Evolutionary conservation across 2,797 vertebrate species (phyloP).

Genomic region (Anolis apletophallus): DNA sequence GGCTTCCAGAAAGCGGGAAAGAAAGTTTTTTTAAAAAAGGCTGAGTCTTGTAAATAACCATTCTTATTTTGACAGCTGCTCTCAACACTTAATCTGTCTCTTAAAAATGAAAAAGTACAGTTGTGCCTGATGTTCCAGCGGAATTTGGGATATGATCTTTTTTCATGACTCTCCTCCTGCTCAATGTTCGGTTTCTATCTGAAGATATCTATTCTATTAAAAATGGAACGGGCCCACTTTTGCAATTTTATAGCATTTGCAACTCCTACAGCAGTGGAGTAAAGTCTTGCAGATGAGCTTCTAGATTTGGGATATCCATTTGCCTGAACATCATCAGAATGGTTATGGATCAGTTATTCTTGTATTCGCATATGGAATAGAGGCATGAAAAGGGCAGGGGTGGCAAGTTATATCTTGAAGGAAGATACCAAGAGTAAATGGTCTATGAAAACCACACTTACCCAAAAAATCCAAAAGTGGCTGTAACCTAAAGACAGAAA

Average conservation of each 20-base stretch:
- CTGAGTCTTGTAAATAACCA: constrained; percentile 58
- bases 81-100: constrained; percentile 67
- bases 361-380: constrained; percentile 27
- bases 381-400: not conserved
- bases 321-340: constrained; percentile 36
- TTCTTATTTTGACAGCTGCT: constrained; percentile 61
- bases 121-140: constrained; percentile 59
- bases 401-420: not conserved
- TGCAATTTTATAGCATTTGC: constrained; percentile 36
- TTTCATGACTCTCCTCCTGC: constrained; percentile 45
- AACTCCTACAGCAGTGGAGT: constrained; percentile 1
- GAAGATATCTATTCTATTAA: constrained; percentile 57
- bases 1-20: not conserved
- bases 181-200: constrained; percentile 46
- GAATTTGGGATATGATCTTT: constrained; percentile 43
- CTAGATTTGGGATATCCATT: constrained; percentile 39
- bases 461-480: not conserved
- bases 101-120: constrained; percentile 71
- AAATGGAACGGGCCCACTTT: constrained; percentile 46
- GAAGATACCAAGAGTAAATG: constrained; percentile 4
- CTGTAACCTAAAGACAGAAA: not conserved
- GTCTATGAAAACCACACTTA: not conserved
- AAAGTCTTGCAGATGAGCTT: constrained; percentile 12
- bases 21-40: not conserved
- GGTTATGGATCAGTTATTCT: constrained; percentile 23